Percentiles rank a stretch among this genome's conserved stretches.
phyloP scores from a whole-genome alignment of 2,888 invertebrate genomes.

The Zeuzera pyrina region DNA sequence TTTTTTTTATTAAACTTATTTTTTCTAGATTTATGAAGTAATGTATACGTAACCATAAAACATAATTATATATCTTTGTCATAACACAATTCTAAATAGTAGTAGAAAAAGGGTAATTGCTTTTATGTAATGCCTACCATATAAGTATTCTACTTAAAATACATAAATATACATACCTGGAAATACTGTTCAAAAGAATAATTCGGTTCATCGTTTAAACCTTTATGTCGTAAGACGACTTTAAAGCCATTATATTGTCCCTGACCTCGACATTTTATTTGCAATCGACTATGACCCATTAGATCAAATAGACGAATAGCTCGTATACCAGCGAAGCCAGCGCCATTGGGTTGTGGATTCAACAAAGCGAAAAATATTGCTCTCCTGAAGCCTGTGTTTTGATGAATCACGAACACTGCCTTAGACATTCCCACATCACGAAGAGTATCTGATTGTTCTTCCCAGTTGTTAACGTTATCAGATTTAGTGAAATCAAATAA shows the following conservation, averaged over 20 bases:
- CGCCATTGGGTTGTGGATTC: slow-evolving; percentile 78
- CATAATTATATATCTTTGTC: no score
- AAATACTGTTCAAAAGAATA: slow-evolving; percentile 75
- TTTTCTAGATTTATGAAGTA: no score
- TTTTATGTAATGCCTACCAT: background rate
- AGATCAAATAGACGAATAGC: slow-evolving; percentile 64
- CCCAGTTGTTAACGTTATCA: slow-evolving; percentile 68
- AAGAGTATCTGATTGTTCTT: slow-evolving; percentile 77
- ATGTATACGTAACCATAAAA: no score
- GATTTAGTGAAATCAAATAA: slow-evolving; percentile 74
- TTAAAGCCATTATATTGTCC: slow-evolving; percentile 75
- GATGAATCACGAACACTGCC: slow-evolving; percentile 72
- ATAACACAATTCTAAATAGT: no score
- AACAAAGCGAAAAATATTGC: slow-evolving; percentile 76
- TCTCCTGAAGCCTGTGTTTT: slow-evolving; percentile 72
- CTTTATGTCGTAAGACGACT: slow-evolving; percentile 73
- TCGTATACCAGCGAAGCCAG: slow-evolving; percentile 77
- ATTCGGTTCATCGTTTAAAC: slow-evolving; percentile 68
- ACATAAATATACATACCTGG: slow-evolving; percentile 41
- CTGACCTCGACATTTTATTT: slow-evolving; percentile 72
- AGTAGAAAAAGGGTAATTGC: background rate
- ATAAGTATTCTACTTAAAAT: background rate
- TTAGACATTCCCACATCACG: slow-evolving; percentile 78
- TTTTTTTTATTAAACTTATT: no score
- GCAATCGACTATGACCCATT: slow-evolving; percentile 54